Conservation (phyloP, 1,140 invertebrate genomes). For the Sitobion miscanthi region DNA sequence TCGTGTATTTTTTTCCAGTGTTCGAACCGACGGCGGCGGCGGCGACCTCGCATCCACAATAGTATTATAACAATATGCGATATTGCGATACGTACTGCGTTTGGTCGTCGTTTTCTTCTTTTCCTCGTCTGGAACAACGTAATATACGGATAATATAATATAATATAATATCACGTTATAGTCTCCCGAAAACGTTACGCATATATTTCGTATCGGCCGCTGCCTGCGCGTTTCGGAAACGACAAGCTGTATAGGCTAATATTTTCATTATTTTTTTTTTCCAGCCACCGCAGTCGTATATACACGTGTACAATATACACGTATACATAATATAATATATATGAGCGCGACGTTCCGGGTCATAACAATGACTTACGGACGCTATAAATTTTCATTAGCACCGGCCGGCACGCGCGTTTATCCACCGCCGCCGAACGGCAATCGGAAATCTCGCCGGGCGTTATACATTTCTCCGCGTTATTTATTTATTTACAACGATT, state of each 20-base stretch:
- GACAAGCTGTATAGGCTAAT: neutral
- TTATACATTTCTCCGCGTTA: neutral
- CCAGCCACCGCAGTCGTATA: neutral
- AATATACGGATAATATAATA: neutral
- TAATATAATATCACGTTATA: neutral
- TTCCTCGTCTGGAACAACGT: neutral
- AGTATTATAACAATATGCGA: neutral
- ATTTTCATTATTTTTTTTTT: neutral
- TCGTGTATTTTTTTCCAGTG: too few species aligned
- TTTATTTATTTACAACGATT: constrained; percentile 9
- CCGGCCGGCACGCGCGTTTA: constrained; percentile 37
- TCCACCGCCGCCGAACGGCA: constrained; percentile 2
- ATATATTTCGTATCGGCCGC: neutral
- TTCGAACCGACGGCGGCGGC: too few species aligned
- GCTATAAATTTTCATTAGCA: constrained; percentile 56
- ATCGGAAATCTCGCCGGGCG: constrained; percentile 39
- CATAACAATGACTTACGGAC: constrained; percentile 54
- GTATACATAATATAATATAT: neutral
- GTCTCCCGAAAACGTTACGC: neutral
- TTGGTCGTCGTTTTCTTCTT: neutral
- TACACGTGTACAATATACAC: neutral
- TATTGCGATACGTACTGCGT: neutral
- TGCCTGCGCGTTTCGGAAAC: neutral
- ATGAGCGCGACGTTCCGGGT: neutral
- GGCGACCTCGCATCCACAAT: neutral